Base-by-base conservation (phyloP, 2,888 invertebrate species). In the Eledone cirrhosa region DNA sequence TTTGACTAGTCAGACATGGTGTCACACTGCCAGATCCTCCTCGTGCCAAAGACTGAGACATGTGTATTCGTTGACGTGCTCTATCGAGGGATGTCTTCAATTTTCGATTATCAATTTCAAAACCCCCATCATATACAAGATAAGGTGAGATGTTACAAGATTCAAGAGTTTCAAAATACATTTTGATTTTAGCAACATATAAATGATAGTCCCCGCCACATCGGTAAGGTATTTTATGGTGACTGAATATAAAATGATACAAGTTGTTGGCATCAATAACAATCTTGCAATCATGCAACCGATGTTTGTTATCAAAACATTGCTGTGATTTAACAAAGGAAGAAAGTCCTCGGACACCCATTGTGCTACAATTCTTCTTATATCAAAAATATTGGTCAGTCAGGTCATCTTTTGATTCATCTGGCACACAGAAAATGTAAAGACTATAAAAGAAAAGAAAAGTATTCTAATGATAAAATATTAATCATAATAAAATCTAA, bases 1-100 rank as follows among this genome's bases (percentile, higher is more conserved):
- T 93, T 85, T 95, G 94, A 78, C 94, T 92, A 74, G 95, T 90
- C 80, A 96, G 92, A 31, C 95, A 89, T 0, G 97, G 97, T 86
- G 96, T 94, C n/a, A 94, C 92, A 78, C 93, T 92, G 19, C 92
- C 87, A 33, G 81, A 77, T 16, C 83, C 80, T 33, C 82, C 84
- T 11, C 82, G 77, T 65, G 83, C 82, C 48, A 86, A 81, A 13
- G 78, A 77, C 8, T 80, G 80, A 4, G 88, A 87, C 16, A 84
- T 77, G 27, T 82, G 81, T 33, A 90, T 83, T 22, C 89, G 84
- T 33, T 87, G 85, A 16, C 79, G 78, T 24, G 88, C 87, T 65
- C 90, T 80, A 8, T 82, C 78, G 14, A 90, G 76, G 2, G 84
- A 82, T 0, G 90, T 90, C 48, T 83, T 81, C 0, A 90, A 80